Evolutionary conservation across 2,888 invertebrate species (phyloP).

Genomic region (Cheilosia soror): DNA sequence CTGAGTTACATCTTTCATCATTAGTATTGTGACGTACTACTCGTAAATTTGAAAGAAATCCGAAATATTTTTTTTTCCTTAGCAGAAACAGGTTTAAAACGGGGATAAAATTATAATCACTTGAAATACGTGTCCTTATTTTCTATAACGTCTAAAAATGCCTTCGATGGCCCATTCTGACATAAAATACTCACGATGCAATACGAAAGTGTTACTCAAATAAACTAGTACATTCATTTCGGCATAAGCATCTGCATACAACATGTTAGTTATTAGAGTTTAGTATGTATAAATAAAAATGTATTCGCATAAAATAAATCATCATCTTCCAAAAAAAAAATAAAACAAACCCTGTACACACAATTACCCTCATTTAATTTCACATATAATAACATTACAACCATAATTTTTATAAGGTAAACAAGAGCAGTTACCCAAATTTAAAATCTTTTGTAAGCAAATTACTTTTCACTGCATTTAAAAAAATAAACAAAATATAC

Average conservation of each 20-base stretch:
- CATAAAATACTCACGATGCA: background rate
- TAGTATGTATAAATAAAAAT: slow-evolving; percentile 25
- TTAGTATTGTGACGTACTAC: too few species aligned
- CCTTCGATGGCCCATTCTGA: background rate
- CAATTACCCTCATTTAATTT: slow-evolving; percentile 15
- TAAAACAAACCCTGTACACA: slow-evolving; percentile 3
- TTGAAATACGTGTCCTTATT: too few species aligned
- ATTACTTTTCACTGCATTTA: slow-evolving; percentile 1
- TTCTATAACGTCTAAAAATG: too few species aligned
- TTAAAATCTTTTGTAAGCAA: slow-evolving; percentile 32
- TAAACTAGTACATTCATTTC: slow-evolving; percentile 30
- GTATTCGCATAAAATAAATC: slow-evolving; percentile 48
- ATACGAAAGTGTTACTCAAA: background rate
- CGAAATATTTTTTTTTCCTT: too few species aligned
- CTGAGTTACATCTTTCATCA: too few species aligned
- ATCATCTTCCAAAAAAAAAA: slow-evolving; percentile 55
- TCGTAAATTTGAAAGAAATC: too few species aligned
- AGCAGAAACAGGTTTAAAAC: too few species aligned
- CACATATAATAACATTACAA: slow-evolving; percentile 22
- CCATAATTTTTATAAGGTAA: background rate
- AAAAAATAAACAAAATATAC: background rate
- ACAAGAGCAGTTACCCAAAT: background rate
- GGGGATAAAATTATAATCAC: too few species aligned
- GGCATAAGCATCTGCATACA: slow-evolving; percentile 22
- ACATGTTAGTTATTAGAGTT: slow-evolving; percentile 40